Evolutionary conservation across 1,140 invertebrate genomes (phyloP).

Genomic region (Ylistrum balloti): DNA sequence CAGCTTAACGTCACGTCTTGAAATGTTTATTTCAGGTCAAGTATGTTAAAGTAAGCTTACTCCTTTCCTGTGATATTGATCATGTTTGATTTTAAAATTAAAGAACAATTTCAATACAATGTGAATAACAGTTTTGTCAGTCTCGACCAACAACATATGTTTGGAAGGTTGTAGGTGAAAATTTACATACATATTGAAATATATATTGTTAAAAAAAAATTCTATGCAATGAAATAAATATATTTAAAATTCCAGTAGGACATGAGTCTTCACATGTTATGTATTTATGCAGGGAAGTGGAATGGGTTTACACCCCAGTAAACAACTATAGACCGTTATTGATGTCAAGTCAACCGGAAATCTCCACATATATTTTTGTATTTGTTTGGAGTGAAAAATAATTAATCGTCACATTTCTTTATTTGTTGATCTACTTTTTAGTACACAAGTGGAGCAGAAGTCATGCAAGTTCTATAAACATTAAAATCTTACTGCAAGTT

Average conservation of each 20-base stretch:
- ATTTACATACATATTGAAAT: slow-evolving; percentile 40
- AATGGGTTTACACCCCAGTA: not conserved
- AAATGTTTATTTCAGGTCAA: not conserved
- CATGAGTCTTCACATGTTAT: not conserved
- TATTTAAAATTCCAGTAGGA: slow-evolving; percentile 11
- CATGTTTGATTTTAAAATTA: not conserved
- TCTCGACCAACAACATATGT: not conserved
- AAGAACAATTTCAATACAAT: not conserved
- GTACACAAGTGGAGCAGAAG: not conserved
- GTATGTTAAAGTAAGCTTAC: not conserved
- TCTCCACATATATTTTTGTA: slow-evolving; percentile 19
- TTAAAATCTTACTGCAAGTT: not conserved
- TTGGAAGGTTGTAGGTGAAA: slow-evolving; percentile 5
- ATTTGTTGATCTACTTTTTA: slow-evolving; percentile 18
- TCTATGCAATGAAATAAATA: slow-evolving; percentile 11
- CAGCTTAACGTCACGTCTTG: not conserved
- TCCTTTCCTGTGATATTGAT: not conserved
- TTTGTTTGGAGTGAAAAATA: slow-evolving; percentile 6
- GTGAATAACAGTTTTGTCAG: not conserved
- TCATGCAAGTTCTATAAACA: not conserved
- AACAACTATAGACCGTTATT: not conserved
- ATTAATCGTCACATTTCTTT: not conserved
- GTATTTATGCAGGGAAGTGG: slow-evolving; percentile 11
- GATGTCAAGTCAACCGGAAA: not conserved
- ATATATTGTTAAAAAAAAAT: slow-evolving; percentile 27